phyloP scores from a whole-genome alignment of 2,888 invertebrate genomes.

The Leptothorax acervorum region DNA sequence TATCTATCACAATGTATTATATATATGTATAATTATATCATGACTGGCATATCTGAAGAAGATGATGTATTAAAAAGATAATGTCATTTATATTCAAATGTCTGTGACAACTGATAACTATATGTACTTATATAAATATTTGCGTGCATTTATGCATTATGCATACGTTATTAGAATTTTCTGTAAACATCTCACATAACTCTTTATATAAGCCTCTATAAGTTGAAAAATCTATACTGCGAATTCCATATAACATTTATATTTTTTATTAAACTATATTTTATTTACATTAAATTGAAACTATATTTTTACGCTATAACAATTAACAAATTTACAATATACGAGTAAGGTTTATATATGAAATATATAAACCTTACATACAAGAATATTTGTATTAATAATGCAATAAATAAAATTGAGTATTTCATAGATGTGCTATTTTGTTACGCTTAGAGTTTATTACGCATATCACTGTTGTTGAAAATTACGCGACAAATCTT shows the following conservation, averaged over 20 bases:
- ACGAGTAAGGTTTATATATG: background rate
- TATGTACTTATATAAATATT: background rate
- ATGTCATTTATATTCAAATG: background rate
- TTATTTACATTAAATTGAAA: background rate
- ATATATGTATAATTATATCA: background rate
- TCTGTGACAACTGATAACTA: background rate
- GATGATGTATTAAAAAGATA: background rate
- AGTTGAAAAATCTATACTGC: background rate
- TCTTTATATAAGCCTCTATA: background rate
- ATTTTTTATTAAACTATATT: conserved; percentile 1
- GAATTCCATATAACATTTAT: background rate
- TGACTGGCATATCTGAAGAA: background rate
- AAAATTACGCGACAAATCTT: background rate
- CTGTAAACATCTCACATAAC: background rate
- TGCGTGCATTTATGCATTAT: background rate
- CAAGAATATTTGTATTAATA: background rate
- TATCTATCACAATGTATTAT: background rate
- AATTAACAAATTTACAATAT: background rate
- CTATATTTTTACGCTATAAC: background rate
- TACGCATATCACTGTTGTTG: background rate
- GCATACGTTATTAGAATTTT: background rate
- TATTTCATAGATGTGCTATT: background rate
- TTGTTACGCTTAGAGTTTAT: background rate
- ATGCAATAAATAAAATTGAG: background rate
- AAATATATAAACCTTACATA: background rate